Base-by-base conservation (phyloP, 53 echinoderm and acorn worm genomes). In the Astropecten irregularis region DNA sequence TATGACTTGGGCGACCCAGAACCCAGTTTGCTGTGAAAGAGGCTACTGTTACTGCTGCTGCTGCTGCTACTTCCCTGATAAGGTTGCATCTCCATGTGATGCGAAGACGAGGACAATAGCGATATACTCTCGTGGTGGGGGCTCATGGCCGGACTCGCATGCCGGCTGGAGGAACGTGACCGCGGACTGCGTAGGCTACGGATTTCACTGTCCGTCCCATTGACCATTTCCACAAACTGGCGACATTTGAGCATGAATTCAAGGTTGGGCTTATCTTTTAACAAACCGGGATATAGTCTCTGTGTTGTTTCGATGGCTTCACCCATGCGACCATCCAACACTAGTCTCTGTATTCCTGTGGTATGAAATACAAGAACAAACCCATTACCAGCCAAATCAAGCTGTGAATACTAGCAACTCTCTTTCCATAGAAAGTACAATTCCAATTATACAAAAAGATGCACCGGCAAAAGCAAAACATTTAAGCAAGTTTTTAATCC, bases 171-270 rank as follows among this genome's bases (percentile, higher is more conserved):
- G 29, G 99, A 86, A n/a, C 87, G 76, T 3, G 88, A 85, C 47
- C 89, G 87, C 31, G 93, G 90, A 35, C 86, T 85, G 23, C 89
- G 89, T 31, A 90, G 88, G 52, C 85, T 90, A 38, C 93, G 93
- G 49, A 94, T 87, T 76, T 99, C 94, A 52, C 99, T 99, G 66
- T 99, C 99, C 0, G 94, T 95, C 44, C 99, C 99, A 29, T 92
- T 94, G 27, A 99, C 99, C 90, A 99, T 99, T 85, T 99, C 97
- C 40, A 99, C 92, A 95, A 99, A 99, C 85, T 99, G 99, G 54
- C 99, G 85, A 83, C 94, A 94, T 73, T 95, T 99, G 83, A 99
- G 94, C 99, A 94, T 99, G 85, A 99, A 99, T 82, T 92, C 90
- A 50, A 95, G 82, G 85, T 99, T 90, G 53, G 89, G 88, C 60